Evolutionary conservation across 2,888 invertebrate species (phyloP).

Genomic region (Dastarcus helophoroides): DNA sequence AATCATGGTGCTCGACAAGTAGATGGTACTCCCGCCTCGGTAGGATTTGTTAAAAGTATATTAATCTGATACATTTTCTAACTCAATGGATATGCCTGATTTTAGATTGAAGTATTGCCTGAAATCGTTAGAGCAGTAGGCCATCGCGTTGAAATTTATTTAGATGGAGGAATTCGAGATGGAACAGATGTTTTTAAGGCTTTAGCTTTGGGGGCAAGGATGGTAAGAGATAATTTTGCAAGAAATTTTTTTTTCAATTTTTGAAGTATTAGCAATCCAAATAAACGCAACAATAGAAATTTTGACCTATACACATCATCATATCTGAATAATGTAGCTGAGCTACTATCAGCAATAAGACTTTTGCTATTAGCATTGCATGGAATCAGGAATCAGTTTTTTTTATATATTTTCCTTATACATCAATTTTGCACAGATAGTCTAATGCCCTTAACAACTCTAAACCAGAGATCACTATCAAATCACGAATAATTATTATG

Average conservation of each 20-base stretch:
- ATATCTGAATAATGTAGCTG: no score
- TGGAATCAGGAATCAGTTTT: no score
- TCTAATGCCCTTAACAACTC: no score
- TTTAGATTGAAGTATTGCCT: constrained; percentile 69
- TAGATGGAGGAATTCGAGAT: constrained; percentile 77
- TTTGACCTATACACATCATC: no score
- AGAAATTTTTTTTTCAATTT: neutral
- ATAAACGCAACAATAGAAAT: no score
- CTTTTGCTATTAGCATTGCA: no score
- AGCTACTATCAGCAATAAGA: no score
- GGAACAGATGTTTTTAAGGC: constrained; percentile 88
- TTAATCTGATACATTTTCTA: neutral
- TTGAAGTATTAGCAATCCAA: no score
- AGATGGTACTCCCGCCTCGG: constrained; percentile 73
- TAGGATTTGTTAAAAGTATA: constrained; percentile 31
- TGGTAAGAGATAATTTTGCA: constrained; percentile 44
- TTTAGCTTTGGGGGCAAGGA: constrained; percentile 77
- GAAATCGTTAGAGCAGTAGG: constrained; percentile 66
- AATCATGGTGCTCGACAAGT: constrained; percentile 91
- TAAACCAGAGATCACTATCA: no score
- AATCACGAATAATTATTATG: no score
- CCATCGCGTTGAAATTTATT: constrained; percentile 61
- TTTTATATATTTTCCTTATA: no score
- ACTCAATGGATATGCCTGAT: constrained; percentile 8
- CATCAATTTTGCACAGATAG: no score